Conservation (phyloP, 1,140 invertebrate genomes). For the Nylanderia fulva region DNA sequence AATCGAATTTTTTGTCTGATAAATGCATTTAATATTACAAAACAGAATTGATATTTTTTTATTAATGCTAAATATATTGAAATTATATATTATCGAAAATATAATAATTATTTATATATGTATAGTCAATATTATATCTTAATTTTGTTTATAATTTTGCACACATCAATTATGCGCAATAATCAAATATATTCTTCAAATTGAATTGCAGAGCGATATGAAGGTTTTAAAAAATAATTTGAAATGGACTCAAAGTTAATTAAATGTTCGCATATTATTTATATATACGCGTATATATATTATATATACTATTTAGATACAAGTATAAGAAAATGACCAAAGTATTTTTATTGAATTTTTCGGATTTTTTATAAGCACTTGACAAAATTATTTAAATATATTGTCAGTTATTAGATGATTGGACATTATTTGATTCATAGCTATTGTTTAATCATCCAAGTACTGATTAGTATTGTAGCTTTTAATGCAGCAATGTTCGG, state of each 20-base stretch:
- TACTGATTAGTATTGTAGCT: conserved; percentile 7
- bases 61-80: conserved; percentile 10
- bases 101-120: neutral
- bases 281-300: conserved; percentile 14
- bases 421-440: neutral
- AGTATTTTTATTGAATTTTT: conserved; percentile 44
- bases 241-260: neutral
- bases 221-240: conserved; percentile 6
- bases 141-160: conserved; percentile 15
- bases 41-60: neutral
- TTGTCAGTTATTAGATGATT: neutral
- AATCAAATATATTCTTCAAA: neutral
- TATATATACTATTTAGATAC: conserved; percentile 25
- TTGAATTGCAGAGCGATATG: neutral
- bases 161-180: conserved; percentile 13
- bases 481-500: conserved; percentile 26
- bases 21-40: conserved; percentile 18
- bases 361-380: conserved; percentile 24
- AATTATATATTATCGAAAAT: conserved; percentile 8
- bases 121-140: conserved; percentile 32
- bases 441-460: neutral
- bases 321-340: conserved; percentile 38
- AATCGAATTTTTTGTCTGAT: conserved; percentile 12
- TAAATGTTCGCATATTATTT: conserved; percentile 22
- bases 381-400: conserved; percentile 28